A percentile compares a stretch with the other conserved stretches of the same genome.
Conservation (phyloP, 2,797 vertebrate species). For the Acrossocheilus wenchowensis region DNA sequence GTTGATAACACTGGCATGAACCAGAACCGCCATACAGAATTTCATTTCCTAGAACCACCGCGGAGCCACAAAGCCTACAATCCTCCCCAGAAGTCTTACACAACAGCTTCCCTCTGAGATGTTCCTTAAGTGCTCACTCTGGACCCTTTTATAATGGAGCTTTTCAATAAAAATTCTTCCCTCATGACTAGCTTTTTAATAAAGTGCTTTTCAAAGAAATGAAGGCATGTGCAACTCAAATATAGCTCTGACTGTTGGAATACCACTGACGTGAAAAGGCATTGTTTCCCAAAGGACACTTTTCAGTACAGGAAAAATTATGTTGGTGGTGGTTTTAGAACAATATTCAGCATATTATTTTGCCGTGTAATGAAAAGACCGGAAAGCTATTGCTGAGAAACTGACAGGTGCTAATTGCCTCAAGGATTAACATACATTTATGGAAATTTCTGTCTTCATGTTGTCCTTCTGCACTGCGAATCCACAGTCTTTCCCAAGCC, state of each 20-base stretch:
- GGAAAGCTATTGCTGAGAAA: background rate
- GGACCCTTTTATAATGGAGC: conserved; percentile 20
- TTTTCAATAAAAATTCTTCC: conserved; percentile 32
- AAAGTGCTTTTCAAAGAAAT: conserved; percentile 21
- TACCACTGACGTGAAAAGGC: conserved; percentile 28
- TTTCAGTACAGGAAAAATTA: background rate
- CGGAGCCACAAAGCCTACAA: conserved; percentile 20
- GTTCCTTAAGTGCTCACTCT: conserved; percentile 36
- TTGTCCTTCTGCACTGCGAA: conserved; percentile 23
- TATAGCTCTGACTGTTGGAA: conserved; percentile 38
- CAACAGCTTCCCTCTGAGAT: conserved; percentile 37
- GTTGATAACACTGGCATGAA: conserved; percentile 33
- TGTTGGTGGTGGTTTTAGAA: background rate
- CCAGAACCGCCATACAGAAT: background rate
- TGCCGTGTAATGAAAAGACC: conserved; percentile 20
- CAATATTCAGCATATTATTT: conserved; percentile 15
- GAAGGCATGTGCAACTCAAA: conserved; percentile 17
- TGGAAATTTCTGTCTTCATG: conserved; percentile 31
- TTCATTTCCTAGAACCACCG: conserved; percentile 13
- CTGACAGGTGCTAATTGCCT: conserved; percentile 57
- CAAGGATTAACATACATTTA: conserved; percentile 40
- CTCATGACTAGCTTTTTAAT: conserved; percentile 42
- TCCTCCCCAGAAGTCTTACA: conserved; percentile 14
- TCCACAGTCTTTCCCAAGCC: conserved; percentile 42
- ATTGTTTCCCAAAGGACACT: conserved; percentile 19